Base-by-base conservation (phyloP, 2,797 vertebrate species). In the Rhinichthys osculus region DNA sequence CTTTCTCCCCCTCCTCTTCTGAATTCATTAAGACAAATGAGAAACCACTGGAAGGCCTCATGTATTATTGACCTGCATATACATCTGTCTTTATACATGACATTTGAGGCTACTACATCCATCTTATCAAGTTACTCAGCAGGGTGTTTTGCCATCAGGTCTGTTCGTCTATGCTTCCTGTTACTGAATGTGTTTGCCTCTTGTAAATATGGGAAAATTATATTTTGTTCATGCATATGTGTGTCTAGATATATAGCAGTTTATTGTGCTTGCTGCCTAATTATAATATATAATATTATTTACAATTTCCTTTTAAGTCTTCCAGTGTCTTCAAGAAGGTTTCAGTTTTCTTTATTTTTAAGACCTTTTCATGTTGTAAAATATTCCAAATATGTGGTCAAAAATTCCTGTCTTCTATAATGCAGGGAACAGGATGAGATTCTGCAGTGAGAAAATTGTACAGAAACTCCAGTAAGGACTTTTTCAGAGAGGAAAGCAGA, bases 401-500 rank as follows among this genome's bases (percentile, higher is more conserved):
- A 19, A 54, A 62, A 62, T 40, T 40, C 33, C 7, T 35, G 5
- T 13, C 76, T 78, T 42, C 44, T 78, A 57, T 17, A 84, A 78
- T 78, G 74, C 10, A 59, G 27, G 35, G 38, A 9, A 35, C 11
- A 47, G 52, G 66, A 62, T 27, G 38, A 57, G 50, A 44, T 59
- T 84, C 50, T 38, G 77, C 67, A n/a, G n/a, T 35, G 16, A 64
- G 67, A 54, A 74, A 85, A 52, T 81, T 40, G 6, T 19, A 35
- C 66, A 44, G 38, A 85, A 78, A 64, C 21, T 80, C 67, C 10
- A 52, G 23, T 35, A 38, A 35, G 33, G 83, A 72, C 74, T 42
- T 54, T 83, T 78, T 62, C 38, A 59, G 76, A 33, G 52, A 66
- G 84, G 84, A 83, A 76, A 88, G 87, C 76, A 85, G 87, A 89